These are phyloP conservation scores for Ellobium chinense DNA, from an alignment of 2,888 invertebrate species.

Conservation along the genomic window DNA sequence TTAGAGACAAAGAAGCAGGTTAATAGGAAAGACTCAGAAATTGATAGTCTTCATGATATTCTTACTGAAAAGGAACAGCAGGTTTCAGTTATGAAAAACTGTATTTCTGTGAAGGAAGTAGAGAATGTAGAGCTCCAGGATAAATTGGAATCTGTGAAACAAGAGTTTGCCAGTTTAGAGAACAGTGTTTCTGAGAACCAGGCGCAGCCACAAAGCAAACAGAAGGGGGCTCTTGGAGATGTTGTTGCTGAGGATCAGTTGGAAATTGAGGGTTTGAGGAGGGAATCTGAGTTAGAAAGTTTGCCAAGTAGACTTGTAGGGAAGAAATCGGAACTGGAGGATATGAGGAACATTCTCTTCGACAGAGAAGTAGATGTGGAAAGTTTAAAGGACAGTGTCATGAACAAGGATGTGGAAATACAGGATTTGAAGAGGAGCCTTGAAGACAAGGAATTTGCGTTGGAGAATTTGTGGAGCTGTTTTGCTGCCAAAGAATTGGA, in stretches of 20 bases:
- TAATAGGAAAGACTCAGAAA: not conserved
- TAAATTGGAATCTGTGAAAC: not conserved
- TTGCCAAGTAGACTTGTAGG: too few relatives aligned
- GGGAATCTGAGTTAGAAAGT: too few relatives aligned
- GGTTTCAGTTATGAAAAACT: slow-evolving; percentile 53
- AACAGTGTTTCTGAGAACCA: not conserved
- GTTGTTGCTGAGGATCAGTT: too few relatives aligned
- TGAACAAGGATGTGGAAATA: slow-evolving; percentile 47
- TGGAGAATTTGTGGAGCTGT: slow-evolving; percentile 34
- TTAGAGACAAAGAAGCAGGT: not conserved
- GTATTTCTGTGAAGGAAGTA: slow-evolving; percentile 48
- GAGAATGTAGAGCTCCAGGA: slow-evolving; percentile 52
- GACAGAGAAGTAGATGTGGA: slow-evolving; percentile 17
- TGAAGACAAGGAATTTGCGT: slow-evolving; percentile 44
- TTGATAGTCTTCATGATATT: not conserved
- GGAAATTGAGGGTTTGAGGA: too few relatives aligned
- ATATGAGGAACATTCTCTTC: too few relatives aligned
- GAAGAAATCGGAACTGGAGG: too few relatives aligned
- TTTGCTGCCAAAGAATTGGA: slow-evolving; percentile 2
- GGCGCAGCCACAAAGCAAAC: not conserved
- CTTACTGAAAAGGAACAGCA: slow-evolving; percentile 55
- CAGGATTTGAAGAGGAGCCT: slow-evolving; percentile 21
- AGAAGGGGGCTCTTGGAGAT: too few relatives aligned
- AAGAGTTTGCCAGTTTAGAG: slow-evolving; percentile 38
- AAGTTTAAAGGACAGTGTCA: not conserved